phyloP scores from a whole-genome alignment of 2,888 invertebrate genomes.

The Nomada lathburiana region DNA sequence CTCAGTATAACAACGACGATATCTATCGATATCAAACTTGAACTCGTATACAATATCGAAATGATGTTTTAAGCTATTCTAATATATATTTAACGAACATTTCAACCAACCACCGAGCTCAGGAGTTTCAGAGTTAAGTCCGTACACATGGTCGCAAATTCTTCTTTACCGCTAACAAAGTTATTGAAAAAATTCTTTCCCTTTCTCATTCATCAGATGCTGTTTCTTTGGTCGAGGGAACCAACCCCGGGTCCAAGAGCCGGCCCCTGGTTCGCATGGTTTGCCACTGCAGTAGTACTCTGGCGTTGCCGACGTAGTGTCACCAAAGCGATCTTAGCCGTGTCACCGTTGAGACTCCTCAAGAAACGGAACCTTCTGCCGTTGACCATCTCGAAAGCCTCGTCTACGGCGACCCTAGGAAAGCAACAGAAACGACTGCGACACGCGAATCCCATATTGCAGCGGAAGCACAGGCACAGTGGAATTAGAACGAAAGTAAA shows the following conservation, averaged over 20 bases:
- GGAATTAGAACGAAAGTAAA: conserved; percentile 75
- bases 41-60: too few relatives aligned
- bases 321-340: conserved; percentile 73
- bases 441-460: conserved; percentile 51
- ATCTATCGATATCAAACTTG: too few relatives aligned
- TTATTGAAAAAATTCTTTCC: background rate
- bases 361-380: conserved; percentile 35
- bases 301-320: conserved; percentile 80
- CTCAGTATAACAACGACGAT: too few relatives aligned
- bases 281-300: conserved; percentile 78
- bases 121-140: too few relatives aligned
- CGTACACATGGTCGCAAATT: background rate
- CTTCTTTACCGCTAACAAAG: background rate
- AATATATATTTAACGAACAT: too few relatives aligned
- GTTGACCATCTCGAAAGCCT: conserved; percentile 34
- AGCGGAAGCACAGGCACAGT: conserved; percentile 70
- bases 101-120: too few relatives aligned
- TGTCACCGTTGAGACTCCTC: conserved; percentile 75
- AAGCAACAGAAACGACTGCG: conserved; percentile 42
- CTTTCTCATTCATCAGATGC: conserved; percentile 71
- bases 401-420: conserved; percentile 45
- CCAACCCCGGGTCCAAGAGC: conserved; percentile 73
- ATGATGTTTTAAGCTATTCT: too few relatives aligned
- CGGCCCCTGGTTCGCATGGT: conserved; percentile 82
- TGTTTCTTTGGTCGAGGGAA: conserved; percentile 80